Evolutionary conservation across 2,888 invertebrate species (phyloP).

Genomic region (Aspidapion aeneum): DNA sequence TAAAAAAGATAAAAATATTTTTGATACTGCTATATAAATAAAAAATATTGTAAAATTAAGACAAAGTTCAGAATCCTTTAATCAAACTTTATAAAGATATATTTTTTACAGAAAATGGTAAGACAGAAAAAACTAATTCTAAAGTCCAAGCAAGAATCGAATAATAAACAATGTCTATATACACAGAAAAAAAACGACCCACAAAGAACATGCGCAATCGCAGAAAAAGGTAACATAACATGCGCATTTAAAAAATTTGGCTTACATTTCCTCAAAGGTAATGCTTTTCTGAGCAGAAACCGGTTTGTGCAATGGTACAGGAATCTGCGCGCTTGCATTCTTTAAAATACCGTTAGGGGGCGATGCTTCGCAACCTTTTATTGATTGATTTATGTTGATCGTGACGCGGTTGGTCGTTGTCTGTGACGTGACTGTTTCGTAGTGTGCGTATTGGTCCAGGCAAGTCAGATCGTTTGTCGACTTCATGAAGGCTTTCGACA

Average conservation of each 20-base stretch:
- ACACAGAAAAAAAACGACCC: neutral
- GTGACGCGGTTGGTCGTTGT: constrained; percentile 41
- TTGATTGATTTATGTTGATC: constrained; percentile 38
- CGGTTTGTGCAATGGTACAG: constrained; percentile 34
- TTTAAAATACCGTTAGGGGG: constrained; percentile 53
- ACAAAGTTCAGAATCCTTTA: too few species aligned
- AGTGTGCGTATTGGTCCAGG: constrained; percentile 24
- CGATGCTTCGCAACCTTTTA: constrained; percentile 23
- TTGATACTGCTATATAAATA: too few species aligned
- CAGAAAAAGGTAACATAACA: neutral
- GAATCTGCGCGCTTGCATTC: constrained; percentile 40
- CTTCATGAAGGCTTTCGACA: constrained; percentile 41
- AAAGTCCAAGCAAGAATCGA: too few species aligned
- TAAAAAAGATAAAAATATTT: constrained; percentile 31
- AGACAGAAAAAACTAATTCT: too few species aligned
- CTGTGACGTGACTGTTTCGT: constrained; percentile 25
- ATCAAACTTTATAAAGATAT: too few species aligned
- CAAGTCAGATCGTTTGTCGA: constrained; percentile 41
- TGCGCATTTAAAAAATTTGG: constrained; percentile 4
- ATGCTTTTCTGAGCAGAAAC: constrained; percentile 48
- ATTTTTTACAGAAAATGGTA: too few species aligned
- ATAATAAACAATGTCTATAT: too few species aligned
- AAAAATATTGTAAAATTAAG: too few species aligned
- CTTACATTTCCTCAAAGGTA: constrained; percentile 51
- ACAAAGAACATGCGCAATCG: neutral